These are phyloP conservation scores for Neodon shergylaensis DNA, from an alignment of 2,113 vertebrate genomes.

Conservation along the genomic window DNA sequence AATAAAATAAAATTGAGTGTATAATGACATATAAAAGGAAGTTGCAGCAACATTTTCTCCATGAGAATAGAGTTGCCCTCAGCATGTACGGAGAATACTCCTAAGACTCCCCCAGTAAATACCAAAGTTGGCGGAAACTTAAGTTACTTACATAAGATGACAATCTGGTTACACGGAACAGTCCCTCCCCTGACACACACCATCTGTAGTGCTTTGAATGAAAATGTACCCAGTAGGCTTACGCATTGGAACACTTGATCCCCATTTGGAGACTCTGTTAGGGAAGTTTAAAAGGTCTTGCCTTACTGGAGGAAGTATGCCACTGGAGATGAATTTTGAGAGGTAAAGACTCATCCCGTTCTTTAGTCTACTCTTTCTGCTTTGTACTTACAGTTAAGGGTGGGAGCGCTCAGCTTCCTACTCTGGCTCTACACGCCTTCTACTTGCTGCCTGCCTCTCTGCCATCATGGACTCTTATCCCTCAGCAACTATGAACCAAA, in stretches of 20 bases:
- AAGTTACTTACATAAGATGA: background rate
- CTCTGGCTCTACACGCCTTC: background rate
- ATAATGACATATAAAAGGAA: background rate
- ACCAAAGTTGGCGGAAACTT: background rate
- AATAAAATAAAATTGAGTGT: slow-evolving; percentile 16
- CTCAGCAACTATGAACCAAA: background rate
- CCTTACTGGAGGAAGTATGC: background rate
- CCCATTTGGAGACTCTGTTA: background rate
- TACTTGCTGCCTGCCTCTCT: background rate
- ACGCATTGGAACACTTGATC: background rate
- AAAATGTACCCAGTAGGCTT: background rate
- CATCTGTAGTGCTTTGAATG: background rate
- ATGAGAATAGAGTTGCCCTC: background rate
- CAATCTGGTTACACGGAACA: background rate
- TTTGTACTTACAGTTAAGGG: background rate
- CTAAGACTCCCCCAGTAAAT: too few relatives aligned
- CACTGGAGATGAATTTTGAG: background rate
- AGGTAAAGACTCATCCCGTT: background rate
- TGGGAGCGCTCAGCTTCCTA: background rate
- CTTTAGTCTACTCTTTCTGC: background rate
- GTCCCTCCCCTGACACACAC: background rate
- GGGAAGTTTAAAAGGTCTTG: background rate
- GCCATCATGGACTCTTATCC: background rate
- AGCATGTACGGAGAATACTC: background rate
- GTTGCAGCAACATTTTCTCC: background rate